A percentile compares a stretch with the other conserved stretches of the same genome.
These are phyloP conservation scores for Willowsia nigromaculata DNA, from an alignment of 2,888 invertebrate genomes.

Conservation along the genomic window DNA sequence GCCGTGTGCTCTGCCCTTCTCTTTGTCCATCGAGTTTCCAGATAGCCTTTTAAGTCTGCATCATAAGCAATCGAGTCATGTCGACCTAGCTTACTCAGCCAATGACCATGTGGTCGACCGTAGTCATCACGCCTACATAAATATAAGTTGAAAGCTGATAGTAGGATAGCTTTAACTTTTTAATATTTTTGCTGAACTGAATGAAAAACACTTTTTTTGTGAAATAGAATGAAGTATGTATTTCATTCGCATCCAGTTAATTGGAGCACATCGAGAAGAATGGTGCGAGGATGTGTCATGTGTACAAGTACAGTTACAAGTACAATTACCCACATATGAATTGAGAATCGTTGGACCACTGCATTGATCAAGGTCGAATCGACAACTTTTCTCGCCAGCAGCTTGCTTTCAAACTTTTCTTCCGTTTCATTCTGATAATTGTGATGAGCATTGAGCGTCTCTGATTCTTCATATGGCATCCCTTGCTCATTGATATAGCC, in stretches of 20 bases:
- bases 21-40: constrained; percentile 8
- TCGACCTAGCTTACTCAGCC: background rate
- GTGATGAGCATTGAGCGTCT: background rate
- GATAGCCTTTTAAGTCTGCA: background rate
- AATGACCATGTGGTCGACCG: constrained; percentile 41
- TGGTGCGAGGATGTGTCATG: background rate
- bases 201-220: no score
- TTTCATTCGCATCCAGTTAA: background rate
- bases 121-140: constrained; percentile 10
- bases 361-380: constrained; percentile 20
- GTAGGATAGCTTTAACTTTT: background rate
- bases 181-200: no score
- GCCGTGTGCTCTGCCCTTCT: no score
- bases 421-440: background rate
- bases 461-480: constrained; percentile 22
- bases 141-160: no score
- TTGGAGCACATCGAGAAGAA: background rate
- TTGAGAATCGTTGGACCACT: constrained; percentile 22
- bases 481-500: constrained; percentile 41
- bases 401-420: background rate
- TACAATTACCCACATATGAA: constrained; percentile 18
- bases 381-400: background rate
- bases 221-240: no score
- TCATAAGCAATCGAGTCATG: constrained; percentile 6
- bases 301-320: background rate